Evolutionary conservation across 2,113 vertebrate species (phyloP), one percentile per base, ranked within the genome.

Genomic region (Myiopsitta monachus): DNA sequence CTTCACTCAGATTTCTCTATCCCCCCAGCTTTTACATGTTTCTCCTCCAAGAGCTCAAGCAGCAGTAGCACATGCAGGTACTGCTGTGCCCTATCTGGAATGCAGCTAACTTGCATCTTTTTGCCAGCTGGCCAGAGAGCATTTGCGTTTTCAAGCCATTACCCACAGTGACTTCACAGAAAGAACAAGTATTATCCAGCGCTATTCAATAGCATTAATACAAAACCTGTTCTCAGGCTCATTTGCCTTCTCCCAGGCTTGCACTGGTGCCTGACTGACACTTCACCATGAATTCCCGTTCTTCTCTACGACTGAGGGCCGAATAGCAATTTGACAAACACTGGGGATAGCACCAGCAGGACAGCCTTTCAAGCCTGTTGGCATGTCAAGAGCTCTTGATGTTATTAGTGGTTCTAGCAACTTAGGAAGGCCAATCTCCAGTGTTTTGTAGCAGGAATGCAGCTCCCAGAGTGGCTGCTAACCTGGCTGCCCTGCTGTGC

Each of bases 391-490:
- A 51, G 61, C 72, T 63, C 76, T 28, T 64, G 75, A 81, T 87
- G 87, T 91, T 86, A 85, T 83, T 89, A 85, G 78, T 84, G 68
- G 49, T 51, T 82, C 73, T 88, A 94, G 51, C 75, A 94, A 72
- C 63, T 83, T 64, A 69, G 14, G 93, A 84, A 93, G 46, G 49
- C 73, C 26, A 38, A 0, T 87, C 74, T 78, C 78, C 33, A 80
- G 44, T 73, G 61, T 18, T 90, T 85, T 87, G 69, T 7, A 85
- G 63, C 31, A 88, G 68, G 73, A 94, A 83, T 73, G 77, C 51
- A 73, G 59, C 59, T 76, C 73, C 61, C 61, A 73, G 38, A n/a
- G 39, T 16, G 68, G n/a, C 75, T 81, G 61, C 57, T 92, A 91
- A 31, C 30, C 74, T 70, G 62, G 68, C 52, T 89, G 67, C 46